Conservation (phyloP, 2,113 vertebrate genomes). For the Rhinoptilus africanus region DNA sequence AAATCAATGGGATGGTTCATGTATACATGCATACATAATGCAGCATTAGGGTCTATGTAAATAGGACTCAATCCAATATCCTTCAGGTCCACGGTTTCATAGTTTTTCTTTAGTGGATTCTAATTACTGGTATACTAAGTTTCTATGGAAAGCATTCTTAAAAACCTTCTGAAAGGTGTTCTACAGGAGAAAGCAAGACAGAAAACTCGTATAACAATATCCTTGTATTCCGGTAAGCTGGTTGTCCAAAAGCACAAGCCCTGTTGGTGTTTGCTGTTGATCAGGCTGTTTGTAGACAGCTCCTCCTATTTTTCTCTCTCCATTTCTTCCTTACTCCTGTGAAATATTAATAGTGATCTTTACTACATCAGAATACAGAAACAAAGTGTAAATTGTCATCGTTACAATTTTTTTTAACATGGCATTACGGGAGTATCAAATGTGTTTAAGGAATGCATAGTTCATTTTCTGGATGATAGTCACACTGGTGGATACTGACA, state of each 20-base stretch:
- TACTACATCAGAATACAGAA: background rate
- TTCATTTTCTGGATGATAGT: slow-evolving; percentile 3
- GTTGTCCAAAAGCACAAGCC: background rate
- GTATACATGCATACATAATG: background rate
- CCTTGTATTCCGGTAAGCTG: background rate
- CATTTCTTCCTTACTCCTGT: background rate
- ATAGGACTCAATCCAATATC: background rate
- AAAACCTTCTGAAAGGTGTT: background rate
- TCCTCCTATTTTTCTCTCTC: background rate
- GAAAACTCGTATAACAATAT: background rate
- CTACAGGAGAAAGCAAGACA: background rate
- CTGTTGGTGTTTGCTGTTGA: background rate
- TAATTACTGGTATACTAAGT: background rate
- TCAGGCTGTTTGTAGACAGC: background rate
- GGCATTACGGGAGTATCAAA: background rate
- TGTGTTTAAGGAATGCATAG: background rate
- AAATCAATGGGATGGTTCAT: background rate
- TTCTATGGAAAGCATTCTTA: background rate
- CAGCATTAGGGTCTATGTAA: background rate
- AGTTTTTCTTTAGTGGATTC: background rate
- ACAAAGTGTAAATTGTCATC: background rate
- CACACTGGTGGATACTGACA: background rate
- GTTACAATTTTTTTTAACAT: background rate
- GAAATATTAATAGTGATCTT: background rate
- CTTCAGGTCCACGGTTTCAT: background rate